Percentiles rank a stretch among this genome's conserved stretches.
Conservation (phyloP, 1,140 invertebrate species). For the Drosophila setifemur region DNA sequence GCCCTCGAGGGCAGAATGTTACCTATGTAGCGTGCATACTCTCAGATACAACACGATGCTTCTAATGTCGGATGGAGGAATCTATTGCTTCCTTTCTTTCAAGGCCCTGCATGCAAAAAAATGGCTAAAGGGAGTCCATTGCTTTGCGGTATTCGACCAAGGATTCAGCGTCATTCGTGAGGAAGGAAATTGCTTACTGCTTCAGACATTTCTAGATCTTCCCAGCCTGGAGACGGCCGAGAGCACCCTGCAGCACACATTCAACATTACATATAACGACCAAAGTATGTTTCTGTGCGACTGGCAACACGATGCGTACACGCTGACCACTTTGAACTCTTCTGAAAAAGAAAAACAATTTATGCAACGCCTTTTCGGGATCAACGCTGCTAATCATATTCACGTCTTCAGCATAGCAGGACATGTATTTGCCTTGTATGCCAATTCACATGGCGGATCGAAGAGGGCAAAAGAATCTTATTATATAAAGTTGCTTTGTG, state of each 20-base stretch:
- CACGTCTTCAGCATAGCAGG: constrained; percentile 60
- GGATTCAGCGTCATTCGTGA: constrained; percentile 65
- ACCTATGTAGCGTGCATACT: constrained; percentile 51
- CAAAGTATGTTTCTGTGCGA: constrained; percentile 64
- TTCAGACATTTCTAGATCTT: constrained; percentile 62
- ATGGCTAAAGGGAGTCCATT: constrained; percentile 62
- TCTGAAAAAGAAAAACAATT: constrained; percentile 46
- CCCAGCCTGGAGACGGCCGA: constrained; percentile 46
- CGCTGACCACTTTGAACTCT: constrained; percentile 38
- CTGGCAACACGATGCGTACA: constrained; percentile 59
- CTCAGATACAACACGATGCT: constrained; percentile 68
- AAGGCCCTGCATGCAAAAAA: constrained; percentile 55
- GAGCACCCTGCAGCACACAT: constrained; percentile 46
- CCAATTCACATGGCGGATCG: background rate
- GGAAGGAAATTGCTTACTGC: constrained; percentile 24
- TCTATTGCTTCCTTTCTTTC: constrained; percentile 70
- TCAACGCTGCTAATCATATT: constrained; percentile 1
- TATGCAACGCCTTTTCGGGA: constrained; percentile 46
- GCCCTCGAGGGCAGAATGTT: constrained; percentile 15
- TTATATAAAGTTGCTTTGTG: constrained; percentile 52
- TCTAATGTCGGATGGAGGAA: constrained; percentile 60
- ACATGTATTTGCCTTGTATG: constrained; percentile 51
- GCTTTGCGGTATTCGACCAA: constrained; percentile 28
- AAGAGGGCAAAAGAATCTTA: constrained; percentile 19
- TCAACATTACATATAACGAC: constrained; percentile 69